Percentiles rank a stretch among this genome's conserved stretches.
These are phyloP conservation scores for Chymomyza amoena DNA, from an alignment of 2,888 invertebrate genomes.

Conservation along the genomic window DNA sequence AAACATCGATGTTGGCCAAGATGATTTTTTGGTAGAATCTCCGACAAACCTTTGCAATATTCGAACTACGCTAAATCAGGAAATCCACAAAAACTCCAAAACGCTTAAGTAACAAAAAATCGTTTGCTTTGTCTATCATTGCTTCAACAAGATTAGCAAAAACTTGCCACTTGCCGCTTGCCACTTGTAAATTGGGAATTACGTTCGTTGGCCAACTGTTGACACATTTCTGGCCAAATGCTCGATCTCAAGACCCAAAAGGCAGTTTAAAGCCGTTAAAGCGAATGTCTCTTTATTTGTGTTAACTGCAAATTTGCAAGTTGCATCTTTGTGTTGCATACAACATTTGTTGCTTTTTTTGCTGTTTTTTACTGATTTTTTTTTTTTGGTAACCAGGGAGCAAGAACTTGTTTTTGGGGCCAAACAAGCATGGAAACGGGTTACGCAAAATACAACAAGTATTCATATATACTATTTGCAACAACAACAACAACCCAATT, in stretches of 20 bases:
- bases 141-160: background rate
- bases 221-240: conserved; percentile 34
- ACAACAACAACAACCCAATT: background rate
- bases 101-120: background rate
- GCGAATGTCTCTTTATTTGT: background rate
- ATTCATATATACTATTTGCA: background rate
- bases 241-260: background rate
- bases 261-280: conserved; percentile 13
- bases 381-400: conserved; percentile 28
- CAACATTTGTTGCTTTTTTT: conserved; percentile 22
- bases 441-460: conserved; percentile 35
- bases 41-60: too few species aligned
- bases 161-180: conserved; percentile 1
- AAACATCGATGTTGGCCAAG: too few species aligned
- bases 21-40: too few species aligned
- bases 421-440: conserved; percentile 37
- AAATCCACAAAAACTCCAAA: background rate
- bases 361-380: conserved; percentile 21
- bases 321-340: conserved; percentile 35
- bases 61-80: too few species aligned
- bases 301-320: conserved; percentile 33
- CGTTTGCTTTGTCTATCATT: background rate
- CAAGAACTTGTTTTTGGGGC: conserved; percentile 48
- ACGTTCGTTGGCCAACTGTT: conserved; percentile 10
- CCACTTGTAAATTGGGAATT: conserved; percentile 9